phyloP scores from a whole-genome alignment of 2,888 invertebrate species.

The Gortyna flavago region DNA sequence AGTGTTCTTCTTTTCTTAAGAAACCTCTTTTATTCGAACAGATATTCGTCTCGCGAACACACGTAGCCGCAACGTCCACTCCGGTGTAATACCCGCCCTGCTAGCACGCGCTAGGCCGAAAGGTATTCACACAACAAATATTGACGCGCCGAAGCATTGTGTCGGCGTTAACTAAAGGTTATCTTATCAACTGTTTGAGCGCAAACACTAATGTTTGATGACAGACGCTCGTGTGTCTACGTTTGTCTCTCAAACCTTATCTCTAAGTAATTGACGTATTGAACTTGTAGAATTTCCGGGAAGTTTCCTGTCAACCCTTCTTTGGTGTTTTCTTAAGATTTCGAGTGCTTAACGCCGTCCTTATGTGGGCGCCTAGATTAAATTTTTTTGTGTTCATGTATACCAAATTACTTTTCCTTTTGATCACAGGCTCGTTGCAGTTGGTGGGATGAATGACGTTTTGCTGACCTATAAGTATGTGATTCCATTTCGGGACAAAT shows the following conservation, averaged over 20 bases:
- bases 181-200: constrained; percentile 89
- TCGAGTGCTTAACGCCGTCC: constrained; percentile 34
- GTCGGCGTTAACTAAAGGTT: constrained; percentile 88
- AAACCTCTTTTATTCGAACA: neutral
- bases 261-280: constrained; percentile 85
- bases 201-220: constrained; percentile 86
- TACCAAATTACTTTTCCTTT: neutral
- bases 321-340: constrained; percentile 56
- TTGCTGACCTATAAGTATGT: neutral
- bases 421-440: neutral
- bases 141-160: constrained; percentile 86
- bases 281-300: constrained; percentile 80
- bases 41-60: neutral
- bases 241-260: constrained; percentile 82
- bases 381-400: constrained; percentile 3
- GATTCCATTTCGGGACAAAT: neutral
- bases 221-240: constrained; percentile 88
- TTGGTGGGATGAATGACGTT: neutral
- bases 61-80: constrained; percentile 44
- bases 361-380: constrained; percentile 21
- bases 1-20: too few relatives aligned
- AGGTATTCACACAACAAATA: constrained; percentile 87
- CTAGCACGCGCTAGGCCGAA: constrained; percentile 85
- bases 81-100: constrained; percentile 74
- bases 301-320: constrained; percentile 76